phyloP scores from a whole-genome alignment of 1,140 invertebrate species.

The Brachionus rotundiformis region DNA sequence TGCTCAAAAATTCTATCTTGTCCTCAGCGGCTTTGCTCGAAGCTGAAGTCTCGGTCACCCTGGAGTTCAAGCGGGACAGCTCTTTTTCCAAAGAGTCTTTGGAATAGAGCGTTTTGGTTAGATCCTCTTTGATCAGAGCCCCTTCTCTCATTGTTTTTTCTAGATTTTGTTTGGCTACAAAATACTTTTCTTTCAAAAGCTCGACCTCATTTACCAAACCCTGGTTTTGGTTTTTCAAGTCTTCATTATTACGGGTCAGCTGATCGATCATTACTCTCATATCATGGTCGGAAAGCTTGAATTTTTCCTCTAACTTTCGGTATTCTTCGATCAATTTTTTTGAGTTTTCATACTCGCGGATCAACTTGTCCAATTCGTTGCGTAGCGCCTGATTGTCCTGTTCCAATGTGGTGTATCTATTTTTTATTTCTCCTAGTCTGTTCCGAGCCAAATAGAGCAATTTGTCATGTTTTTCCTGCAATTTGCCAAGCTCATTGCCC shows the following conservation, averaged over 20 bases:
- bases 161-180: constrained; percentile 51
- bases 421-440: constrained; percentile 44
- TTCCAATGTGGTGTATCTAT: constrained; percentile 39
- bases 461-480: constrained; percentile 52
- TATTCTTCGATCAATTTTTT: constrained; percentile 52
- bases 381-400: constrained; percentile 48
- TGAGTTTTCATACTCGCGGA: constrained; percentile 49
- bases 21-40: constrained; percentile 32
- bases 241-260: constrained; percentile 50
- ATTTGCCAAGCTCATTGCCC: constrained; percentile 5
- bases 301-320: constrained; percentile 44
- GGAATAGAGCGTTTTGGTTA: constrained; percentile 23
- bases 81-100: constrained; percentile 46
- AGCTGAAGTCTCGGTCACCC: not conserved
- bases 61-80: not conserved
- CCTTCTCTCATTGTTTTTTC: constrained; percentile 51
- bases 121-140: constrained; percentile 28
- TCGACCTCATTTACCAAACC: constrained; percentile 47
- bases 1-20: constrained; percentile 51
- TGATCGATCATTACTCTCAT: constrained; percentile 51
- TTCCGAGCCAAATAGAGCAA: constrained; percentile 45
- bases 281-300: constrained; percentile 44
- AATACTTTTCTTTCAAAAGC: constrained; percentile 45
- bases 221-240: constrained; percentile 48
- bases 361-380: constrained; percentile 33